Percentiles rank a stretch among this genome's conserved stretches.
Evolutionary conservation across 2,113 vertebrate genomes (phyloP).

Genomic region (Limanda limanda): DNA sequence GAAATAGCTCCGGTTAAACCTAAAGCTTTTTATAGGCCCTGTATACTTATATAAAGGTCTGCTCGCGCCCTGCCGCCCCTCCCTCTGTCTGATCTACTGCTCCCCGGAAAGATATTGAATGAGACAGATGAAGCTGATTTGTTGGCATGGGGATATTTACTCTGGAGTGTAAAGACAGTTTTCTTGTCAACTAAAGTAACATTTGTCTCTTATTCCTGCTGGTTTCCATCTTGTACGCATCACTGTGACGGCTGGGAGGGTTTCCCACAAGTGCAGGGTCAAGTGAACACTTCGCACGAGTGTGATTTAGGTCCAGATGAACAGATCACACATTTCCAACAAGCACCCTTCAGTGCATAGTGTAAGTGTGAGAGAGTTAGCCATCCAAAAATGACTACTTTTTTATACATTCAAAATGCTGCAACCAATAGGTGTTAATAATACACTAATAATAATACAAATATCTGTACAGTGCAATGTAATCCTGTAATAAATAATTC

Average conservation of each 20-base stretch:
- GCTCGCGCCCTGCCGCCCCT: neutral
- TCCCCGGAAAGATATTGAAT: neutral
- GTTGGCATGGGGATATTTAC: neutral
- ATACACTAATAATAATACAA: neutral
- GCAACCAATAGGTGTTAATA: neutral
- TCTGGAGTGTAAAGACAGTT: neutral
- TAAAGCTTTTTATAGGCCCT: neutral
- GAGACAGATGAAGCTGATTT: neutral
- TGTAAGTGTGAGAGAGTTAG: neutral
- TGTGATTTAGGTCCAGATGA: slow-evolving; percentile 18
- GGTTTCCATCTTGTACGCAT: slow-evolving; percentile 29
- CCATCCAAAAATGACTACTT: neutral
- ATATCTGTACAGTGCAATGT: neutral
- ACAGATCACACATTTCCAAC: neutral
- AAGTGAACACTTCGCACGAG: slow-evolving; percentile 41
- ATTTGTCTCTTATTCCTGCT: slow-evolving; percentile 1
- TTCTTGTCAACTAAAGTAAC: neutral
- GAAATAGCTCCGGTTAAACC: slow-evolving; percentile 2
- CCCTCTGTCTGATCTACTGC: neutral
- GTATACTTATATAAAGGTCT: neutral
- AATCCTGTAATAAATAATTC: neutral
- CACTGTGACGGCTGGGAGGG: slow-evolving; percentile 30
- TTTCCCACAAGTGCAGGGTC: slow-evolving; percentile 32
- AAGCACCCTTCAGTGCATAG: neutral
- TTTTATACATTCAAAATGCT: neutral